These are phyloP conservation scores for Phenganax stokvisi DNA, from an alignment of 92 coral and sea anemone genomes.

Conservation along the genomic window DNA sequence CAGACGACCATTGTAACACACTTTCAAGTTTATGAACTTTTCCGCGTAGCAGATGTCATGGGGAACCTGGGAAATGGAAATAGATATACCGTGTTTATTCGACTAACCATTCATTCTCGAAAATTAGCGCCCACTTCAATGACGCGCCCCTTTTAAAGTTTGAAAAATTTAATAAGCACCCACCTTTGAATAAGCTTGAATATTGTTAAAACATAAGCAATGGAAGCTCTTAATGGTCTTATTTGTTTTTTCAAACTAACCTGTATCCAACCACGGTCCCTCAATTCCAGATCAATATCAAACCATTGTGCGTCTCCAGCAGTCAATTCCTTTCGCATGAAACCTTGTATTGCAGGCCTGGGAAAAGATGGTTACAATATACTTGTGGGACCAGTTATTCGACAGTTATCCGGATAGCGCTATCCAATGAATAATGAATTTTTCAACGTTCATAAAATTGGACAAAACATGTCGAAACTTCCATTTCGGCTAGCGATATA, in stretches of 20 bases:
- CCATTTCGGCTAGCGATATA: too few relatives aligned
- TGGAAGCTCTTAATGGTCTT: not conserved
- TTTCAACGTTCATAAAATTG: not conserved
- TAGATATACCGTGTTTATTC: not conserved
- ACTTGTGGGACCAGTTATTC: too few relatives aligned
- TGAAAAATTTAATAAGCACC: too few relatives aligned
- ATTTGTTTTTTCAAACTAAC: not conserved
- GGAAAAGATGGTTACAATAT: not conserved
- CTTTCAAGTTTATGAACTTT: slow-evolving; percentile 40
- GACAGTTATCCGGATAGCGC: too few relatives aligned
- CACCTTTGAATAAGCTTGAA: too few relatives aligned
- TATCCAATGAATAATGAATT: too few relatives aligned
- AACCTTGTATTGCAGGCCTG: not conserved
- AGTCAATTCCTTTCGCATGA: slow-evolving; percentile 15
- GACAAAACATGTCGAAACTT: too few relatives aligned
- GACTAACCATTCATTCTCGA: not conserved
- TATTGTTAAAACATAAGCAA: not conserved
- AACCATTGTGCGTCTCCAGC: not conserved
- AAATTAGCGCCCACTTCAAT: not conserved
- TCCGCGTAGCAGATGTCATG: slow-evolving; percentile 41
- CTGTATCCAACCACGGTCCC: slow-evolving; percentile 8
- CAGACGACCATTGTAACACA: slow-evolving; percentile 43
- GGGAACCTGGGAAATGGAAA: slow-evolving; percentile 29
- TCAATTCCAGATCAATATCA: slow-evolving; percentile 13
- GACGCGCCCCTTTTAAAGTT: not conserved